Base-by-base conservation (phyloP, 2,888 invertebrate genomes). In the Pterostichus madidus region DNA sequence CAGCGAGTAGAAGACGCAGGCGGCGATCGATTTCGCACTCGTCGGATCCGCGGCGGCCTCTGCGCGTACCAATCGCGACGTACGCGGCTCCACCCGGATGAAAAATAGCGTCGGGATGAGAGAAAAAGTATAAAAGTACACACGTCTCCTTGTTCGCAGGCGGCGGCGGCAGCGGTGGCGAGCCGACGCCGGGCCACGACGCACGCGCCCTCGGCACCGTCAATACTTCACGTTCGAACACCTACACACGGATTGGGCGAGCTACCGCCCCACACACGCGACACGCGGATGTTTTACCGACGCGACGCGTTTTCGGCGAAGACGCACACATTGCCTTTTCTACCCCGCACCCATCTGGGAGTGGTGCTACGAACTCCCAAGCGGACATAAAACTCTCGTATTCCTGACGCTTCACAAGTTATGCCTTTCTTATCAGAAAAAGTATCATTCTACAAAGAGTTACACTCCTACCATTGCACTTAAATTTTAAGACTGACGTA, bases 161-260 rank as follows among this genome's bases (percentile, higher is more conserved):
- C 39, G 39, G 39, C 39, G 39, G 39, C 39, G 39, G 39, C 39
- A 8, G 39, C 5, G 39, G 39, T 39, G 39, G 39, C 39, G 39
- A 39, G 39, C 71, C 73, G 79, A 59, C 85, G 84, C 84, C 73
- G 78, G 84, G 84, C 84, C 85, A 86, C 85, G 85, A 86, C 89
- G 89, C 89, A 89, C 85, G 89, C 89, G 89, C 89, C 86, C 85
- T 87, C 85, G 84, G 85, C 86, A 86, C 86, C 88, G 87, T 89
- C 89, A 89, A 89, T 89, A 89, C 89, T 89, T 88, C 89, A 89
- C 89, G 89, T 89, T 89, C 88, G 88, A 89, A 89, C 89, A 89
- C 89, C 89, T 89, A 89, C 89, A 87, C 87, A 86, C 86, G 87
- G 87, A 88, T 88, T 88, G 88, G 88, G 87, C 87, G 87, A 86